A percentile compares a stretch with the other conserved stretches of the same genome.
Evolutionary conservation across 92 coral and sea anemone genomes (phyloP).

Genomic region (Montipora capitata): DNA sequence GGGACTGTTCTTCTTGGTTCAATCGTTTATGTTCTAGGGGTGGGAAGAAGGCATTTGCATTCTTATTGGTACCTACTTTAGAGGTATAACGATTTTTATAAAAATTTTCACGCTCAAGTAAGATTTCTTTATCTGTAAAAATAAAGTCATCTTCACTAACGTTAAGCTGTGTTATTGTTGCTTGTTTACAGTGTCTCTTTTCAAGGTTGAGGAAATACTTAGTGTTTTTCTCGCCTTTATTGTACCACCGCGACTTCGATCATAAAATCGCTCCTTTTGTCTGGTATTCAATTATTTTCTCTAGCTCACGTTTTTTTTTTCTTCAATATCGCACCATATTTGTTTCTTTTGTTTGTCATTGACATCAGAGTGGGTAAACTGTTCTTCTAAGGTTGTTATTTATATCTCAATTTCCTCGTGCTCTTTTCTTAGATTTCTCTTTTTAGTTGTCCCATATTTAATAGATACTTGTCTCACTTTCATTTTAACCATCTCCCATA

Average conservation of each 20-base stretch:
- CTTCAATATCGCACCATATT: slow-evolving; percentile 10
- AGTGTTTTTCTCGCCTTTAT: background rate
- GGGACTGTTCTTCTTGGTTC: background rate
- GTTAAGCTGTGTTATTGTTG: background rate
- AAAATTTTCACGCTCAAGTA: background rate
- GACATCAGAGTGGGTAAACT: slow-evolving; percentile 1
- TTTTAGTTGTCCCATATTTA: background rate
- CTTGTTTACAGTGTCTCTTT: background rate
- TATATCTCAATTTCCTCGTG: background rate
- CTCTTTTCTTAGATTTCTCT: background rate
- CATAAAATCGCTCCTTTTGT: background rate
- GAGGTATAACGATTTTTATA: background rate
- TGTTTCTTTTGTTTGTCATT: slow-evolving; percentile 18
- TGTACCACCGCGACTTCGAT: slow-evolving; percentile 3
- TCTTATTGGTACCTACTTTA: slow-evolving; percentile 4
- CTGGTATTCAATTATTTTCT: background rate
- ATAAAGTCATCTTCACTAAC: background rate
- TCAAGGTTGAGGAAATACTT: background rate
- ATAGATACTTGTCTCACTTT: slow-evolving; percentile 12
- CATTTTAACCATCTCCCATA: slow-evolving; percentile 17
- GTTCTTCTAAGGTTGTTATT: background rate
- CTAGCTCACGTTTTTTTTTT: background rate
- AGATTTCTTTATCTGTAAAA: background rate
- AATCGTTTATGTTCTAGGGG: background rate
- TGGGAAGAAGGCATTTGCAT: background rate